Evolutionary conservation across 2,113 vertebrate species (phyloP).

Genomic region (Spea bombifrons): DNA sequence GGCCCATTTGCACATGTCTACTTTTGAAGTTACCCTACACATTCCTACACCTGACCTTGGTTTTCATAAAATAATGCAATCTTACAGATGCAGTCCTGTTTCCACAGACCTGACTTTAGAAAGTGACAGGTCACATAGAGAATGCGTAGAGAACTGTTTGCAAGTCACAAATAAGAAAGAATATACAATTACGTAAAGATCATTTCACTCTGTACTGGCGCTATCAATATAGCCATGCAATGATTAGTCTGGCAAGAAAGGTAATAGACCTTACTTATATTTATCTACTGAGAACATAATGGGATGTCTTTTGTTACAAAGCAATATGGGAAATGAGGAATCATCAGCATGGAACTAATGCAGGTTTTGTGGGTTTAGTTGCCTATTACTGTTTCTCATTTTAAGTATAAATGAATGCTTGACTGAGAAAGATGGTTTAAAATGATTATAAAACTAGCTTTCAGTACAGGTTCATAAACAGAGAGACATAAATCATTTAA

Average conservation of each 20-base stretch:
- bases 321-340: constrained; percentile 40
- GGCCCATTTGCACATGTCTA: too few relatives aligned
- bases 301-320: constrained; percentile 27
- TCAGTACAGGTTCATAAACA: constrained; percentile 20
- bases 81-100: too few relatives aligned
- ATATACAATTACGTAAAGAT: background rate
- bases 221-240: constrained; percentile 4
- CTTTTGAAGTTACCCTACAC: too few relatives aligned
- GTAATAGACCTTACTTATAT: constrained; percentile 6
- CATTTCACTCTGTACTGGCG: constrained; percentile 7
- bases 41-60: too few relatives aligned
- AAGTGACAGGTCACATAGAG: background rate
- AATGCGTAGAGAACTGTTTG: background rate
- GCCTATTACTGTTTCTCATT: constrained; percentile 38
- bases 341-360: constrained; percentile 40
- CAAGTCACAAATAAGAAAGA: background rate
- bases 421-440: constrained; percentile 29
- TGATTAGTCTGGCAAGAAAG: constrained; percentile 29
- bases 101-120: too few relatives aligned
- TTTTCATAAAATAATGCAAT: too few relatives aligned
- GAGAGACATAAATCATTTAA: constrained; percentile 29
- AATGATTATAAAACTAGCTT: constrained; percentile 32
- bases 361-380: constrained; percentile 23
- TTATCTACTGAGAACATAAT: constrained; percentile 41
- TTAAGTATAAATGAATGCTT: constrained; percentile 26